Evolutionary conservation across 2,113 vertebrate genomes (phyloP).

Genomic region (Leiothrix lutea): DNA sequence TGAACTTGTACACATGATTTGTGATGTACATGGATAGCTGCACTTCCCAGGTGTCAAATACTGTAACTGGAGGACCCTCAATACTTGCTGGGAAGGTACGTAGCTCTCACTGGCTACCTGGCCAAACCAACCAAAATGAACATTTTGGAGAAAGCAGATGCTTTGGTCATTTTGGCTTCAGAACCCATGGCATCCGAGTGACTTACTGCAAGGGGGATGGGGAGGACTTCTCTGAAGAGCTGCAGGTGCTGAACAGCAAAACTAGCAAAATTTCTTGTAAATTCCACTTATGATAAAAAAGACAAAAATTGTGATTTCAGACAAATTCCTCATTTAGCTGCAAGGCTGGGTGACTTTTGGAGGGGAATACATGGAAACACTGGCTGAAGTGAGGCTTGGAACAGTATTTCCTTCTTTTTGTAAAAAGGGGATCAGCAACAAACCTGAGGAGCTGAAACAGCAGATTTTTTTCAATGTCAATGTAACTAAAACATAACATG

Average conservation of each 20-base stretch:
- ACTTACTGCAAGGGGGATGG: background rate
- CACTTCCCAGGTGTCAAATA: background rate
- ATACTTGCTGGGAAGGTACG: background rate
- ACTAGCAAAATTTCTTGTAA: background rate
- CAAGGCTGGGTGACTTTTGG: background rate
- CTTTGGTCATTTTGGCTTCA: background rate
- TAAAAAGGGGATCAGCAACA: background rate
- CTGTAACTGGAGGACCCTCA: background rate
- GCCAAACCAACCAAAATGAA: background rate
- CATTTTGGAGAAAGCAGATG: background rate
- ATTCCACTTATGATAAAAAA: background rate
- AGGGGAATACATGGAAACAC: background rate
- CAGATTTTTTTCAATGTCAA: background rate
- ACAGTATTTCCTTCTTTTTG: background rate
- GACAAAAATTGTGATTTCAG: background rate
- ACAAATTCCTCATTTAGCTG: background rate
- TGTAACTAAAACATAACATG: background rate
- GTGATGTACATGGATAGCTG: background rate
- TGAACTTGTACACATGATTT: accelerated
- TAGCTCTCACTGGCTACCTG: background rate
- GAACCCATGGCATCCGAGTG: accelerated
- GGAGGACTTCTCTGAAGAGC: background rate
- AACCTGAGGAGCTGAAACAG: background rate
- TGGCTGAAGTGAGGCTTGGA: background rate
- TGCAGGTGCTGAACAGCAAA: background rate